These are phyloP conservation scores for Kuschelorhynchus macadamiae DNA, from an alignment of 2,888 invertebrate species.

Conservation along the genomic window DNA sequence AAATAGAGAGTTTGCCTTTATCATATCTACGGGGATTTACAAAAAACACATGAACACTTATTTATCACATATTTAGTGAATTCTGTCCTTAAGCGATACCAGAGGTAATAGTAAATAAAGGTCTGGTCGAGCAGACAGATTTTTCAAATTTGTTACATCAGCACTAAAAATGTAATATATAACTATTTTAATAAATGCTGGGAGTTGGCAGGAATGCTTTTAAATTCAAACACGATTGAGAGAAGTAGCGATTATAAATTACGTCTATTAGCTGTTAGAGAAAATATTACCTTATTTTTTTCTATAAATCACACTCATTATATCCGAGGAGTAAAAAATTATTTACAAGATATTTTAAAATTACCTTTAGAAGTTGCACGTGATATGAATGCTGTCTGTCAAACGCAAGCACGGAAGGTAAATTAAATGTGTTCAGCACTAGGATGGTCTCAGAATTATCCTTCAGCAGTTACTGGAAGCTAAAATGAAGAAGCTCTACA, in stretches of 20 bases:
- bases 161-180: neutral
- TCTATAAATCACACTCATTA: constrained; percentile 14
- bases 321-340: constrained; percentile 19
- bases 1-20: too few species aligned
- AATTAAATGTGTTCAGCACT: constrained; percentile 50
- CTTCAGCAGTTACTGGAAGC: too few species aligned
- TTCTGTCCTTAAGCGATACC: too few species aligned
- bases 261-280: constrained; percentile 19
- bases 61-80: too few species aligned
- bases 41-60: too few species aligned
- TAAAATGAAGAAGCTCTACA: constrained; percentile 57
- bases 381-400: constrained; percentile 53
- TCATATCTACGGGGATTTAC: too few species aligned
- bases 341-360: constrained; percentile 37
- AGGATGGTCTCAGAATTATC: too few species aligned
- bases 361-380: constrained; percentile 47
- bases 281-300: constrained; percentile 10
- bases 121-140: too few species aligned
- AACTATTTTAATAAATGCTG: constrained; percentile 1
- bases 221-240: constrained; percentile 21
- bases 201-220: constrained; percentile 29
- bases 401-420: constrained; percentile 50
- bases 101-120: too few species aligned
- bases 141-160: neutral
- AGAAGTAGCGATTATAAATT: constrained; percentile 27